Evolutionary conservation across 2,888 invertebrate species (phyloP).

Genomic region (Caenorhabditis drosophilae): DNA sequence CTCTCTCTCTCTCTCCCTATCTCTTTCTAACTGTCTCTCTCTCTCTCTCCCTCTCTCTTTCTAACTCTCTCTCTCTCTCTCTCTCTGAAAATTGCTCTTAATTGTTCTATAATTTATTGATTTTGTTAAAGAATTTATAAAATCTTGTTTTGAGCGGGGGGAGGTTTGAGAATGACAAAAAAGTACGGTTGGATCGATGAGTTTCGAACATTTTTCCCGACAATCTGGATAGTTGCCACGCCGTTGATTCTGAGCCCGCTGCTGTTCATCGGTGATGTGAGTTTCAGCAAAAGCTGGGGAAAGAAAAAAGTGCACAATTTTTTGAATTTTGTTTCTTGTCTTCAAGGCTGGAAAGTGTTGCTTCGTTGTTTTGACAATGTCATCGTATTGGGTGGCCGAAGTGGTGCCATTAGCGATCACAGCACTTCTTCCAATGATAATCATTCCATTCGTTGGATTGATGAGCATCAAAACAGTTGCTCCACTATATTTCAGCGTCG

Average conservation of each 20-base stretch:
- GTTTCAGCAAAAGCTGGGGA: too few relatives aligned
- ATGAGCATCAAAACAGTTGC: conserved; percentile 45
- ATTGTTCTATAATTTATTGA: too few relatives aligned
- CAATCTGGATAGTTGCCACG: conserved; percentile 46
- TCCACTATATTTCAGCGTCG: conserved; percentile 53
- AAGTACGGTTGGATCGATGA: conserved; percentile 19
- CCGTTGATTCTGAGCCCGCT: conserved; percentile 44
- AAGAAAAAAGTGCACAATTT: not conserved
- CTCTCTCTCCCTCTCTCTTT: too few relatives aligned
- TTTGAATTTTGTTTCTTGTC: not conserved
- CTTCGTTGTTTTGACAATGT: conserved; percentile 54
- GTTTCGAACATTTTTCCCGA: conserved; percentile 39
- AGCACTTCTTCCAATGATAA: conserved; percentile 53
- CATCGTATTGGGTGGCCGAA: conserved; percentile 57
- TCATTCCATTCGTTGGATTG: conserved; percentile 54
- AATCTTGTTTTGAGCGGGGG: too few relatives aligned
- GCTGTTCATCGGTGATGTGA: conserved; percentile 33
- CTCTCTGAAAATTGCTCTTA: too few relatives aligned
- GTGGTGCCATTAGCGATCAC: conserved; percentile 59
- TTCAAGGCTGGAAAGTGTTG: conserved; percentile 45
- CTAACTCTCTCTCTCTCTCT: too few relatives aligned
- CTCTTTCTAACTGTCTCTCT: too few relatives aligned
- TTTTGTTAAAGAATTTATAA: too few relatives aligned
- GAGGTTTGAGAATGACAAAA: not conserved
- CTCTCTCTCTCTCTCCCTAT: too few relatives aligned